Conservation (phyloP, 2,797 vertebrate species). For the Allobates femoralis region DNA sequence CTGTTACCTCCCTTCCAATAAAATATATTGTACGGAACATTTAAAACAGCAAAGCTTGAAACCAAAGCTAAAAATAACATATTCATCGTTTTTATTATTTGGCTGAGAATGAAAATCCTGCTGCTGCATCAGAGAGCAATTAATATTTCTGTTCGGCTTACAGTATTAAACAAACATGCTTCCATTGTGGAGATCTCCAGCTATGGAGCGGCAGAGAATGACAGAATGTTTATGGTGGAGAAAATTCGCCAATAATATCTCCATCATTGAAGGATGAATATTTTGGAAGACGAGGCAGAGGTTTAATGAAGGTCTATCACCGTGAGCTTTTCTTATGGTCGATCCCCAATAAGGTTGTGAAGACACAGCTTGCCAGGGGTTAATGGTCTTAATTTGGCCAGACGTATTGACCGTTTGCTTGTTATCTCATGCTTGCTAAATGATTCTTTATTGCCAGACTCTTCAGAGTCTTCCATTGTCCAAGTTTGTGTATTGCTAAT, state of each 20-base stretch:
- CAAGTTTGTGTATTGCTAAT: too few relatives aligned
- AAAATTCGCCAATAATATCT: slow-evolving; percentile 47
- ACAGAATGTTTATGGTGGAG: slow-evolving; percentile 60
- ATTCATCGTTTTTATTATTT: slow-evolving; percentile 47
- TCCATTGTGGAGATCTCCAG: not conserved
- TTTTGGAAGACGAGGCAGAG: too few relatives aligned
- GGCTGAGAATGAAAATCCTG: slow-evolving; percentile 44
- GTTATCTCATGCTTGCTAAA: too few relatives aligned
- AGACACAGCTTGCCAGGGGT: too few relatives aligned
- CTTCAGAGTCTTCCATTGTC: too few relatives aligned
- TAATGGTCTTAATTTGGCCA: too few relatives aligned
- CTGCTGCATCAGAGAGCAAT: not conserved
- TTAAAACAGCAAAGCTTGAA: slow-evolving; percentile 54
- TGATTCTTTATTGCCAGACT: too few relatives aligned
- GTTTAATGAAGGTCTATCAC: too few relatives aligned
- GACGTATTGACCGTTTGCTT: too few relatives aligned
- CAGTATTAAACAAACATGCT: slow-evolving; percentile 50
- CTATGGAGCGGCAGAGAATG: slow-evolving; percentile 56
- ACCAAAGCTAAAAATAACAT: slow-evolving; percentile 57
- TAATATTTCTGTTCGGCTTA: slow-evolving; percentile 46
- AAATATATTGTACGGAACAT: slow-evolving; percentile 47
- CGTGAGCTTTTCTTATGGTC: too few relatives aligned
- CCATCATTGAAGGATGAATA: slow-evolving; percentile 36
- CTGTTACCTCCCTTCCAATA: slow-evolving; percentile 39
- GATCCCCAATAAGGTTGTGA: too few relatives aligned